Evolutionary conservation across 1,140 invertebrate species (phyloP).

Genomic region (Panagrolaimus sp.): DNA sequence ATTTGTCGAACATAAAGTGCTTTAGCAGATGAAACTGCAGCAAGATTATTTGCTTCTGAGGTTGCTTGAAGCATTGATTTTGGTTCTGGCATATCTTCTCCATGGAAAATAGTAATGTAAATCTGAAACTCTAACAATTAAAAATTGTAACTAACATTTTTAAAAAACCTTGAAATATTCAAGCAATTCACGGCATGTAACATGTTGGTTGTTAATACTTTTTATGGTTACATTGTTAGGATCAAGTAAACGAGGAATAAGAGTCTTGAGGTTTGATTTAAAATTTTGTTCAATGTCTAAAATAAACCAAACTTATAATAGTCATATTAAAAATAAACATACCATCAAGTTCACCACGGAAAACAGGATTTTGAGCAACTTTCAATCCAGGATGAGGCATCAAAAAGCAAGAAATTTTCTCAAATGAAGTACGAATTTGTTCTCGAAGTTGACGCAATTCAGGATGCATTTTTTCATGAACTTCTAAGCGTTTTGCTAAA

Average conservation of each 20-base stretch:
- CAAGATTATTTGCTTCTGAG: conserved; percentile 92
- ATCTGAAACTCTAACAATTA: conserved; percentile 51
- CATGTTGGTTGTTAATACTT: conserved; percentile 84
- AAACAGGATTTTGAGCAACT: conserved; percentile 89
- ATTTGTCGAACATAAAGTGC: conserved; percentile 83
- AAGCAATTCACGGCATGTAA: conserved; percentile 82
- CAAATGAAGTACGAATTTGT: conserved; percentile 90
- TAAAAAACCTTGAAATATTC: conserved; percentile 80
- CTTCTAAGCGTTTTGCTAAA: conserved; percentile 75
- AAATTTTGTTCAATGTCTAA: conserved; percentile 88
- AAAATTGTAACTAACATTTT: no score
- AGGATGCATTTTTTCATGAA: conserved; percentile 76
- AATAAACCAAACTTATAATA: conserved; percentile 24
- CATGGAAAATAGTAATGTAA: conserved; percentile 89
- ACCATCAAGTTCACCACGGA: conserved; percentile 84
- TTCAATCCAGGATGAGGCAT: conserved; percentile 95
- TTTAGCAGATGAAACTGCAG: conserved; percentile 84
- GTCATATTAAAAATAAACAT: conserved; percentile 29
- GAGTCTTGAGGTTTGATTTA: conserved; percentile 73
- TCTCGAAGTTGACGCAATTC: conserved; percentile 85
- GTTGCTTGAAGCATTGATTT: conserved; percentile 98
- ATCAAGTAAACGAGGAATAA: conserved; percentile 81
- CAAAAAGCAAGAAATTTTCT: conserved; percentile 87
- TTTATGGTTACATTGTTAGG: conserved; percentile 88
- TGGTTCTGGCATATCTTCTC: conserved; percentile 92